Conservation (phyloP, 2,888 invertebrate species). For the Lutraria lutraria region DNA sequence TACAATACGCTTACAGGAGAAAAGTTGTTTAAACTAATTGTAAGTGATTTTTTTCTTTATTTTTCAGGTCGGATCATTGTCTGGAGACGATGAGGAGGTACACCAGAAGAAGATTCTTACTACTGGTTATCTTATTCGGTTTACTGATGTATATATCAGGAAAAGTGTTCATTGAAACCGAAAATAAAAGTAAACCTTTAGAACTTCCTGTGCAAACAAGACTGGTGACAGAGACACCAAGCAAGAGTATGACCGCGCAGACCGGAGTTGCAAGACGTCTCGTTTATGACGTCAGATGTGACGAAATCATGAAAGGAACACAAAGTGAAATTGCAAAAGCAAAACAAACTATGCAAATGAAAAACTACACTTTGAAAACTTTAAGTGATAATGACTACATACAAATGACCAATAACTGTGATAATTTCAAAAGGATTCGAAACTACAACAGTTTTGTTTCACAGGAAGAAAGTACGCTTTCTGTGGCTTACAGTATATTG, state of each 20-base stretch:
- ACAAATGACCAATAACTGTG: slow-evolving; percentile 76
- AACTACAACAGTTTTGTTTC: slow-evolving; percentile 63
- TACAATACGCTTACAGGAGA: too few species aligned
- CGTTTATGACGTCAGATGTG: slow-evolving; percentile 72
- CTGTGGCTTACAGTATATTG: slow-evolving; percentile 83
- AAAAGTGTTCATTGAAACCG: slow-evolving; percentile 25
- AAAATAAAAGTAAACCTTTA: neutral
- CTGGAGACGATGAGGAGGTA: neutral
- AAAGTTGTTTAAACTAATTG: too few species aligned
- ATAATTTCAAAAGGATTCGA: slow-evolving; percentile 66
- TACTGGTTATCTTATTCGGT: neutral
- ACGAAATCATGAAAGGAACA: slow-evolving; percentile 72
- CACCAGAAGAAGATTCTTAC: neutral
- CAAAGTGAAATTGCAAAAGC: slow-evolving; percentile 73
- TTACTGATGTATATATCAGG: slow-evolving; percentile 26
- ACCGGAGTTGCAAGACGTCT: slow-evolving; percentile 36
- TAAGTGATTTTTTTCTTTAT: neutral
- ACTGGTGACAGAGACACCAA: neutral
- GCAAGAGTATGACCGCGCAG: neutral
- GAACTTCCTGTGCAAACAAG: neutral
- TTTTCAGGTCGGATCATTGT: neutral
- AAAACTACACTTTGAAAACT: slow-evolving; percentile 56
- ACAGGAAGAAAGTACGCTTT: slow-evolving; percentile 74
- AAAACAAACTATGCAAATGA: slow-evolving; percentile 45
- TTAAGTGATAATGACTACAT: slow-evolving; percentile 75